Evolutionary conservation across 2,888 invertebrate species (phyloP).

Genomic region (Brachynemurus nebulosus): DNA sequence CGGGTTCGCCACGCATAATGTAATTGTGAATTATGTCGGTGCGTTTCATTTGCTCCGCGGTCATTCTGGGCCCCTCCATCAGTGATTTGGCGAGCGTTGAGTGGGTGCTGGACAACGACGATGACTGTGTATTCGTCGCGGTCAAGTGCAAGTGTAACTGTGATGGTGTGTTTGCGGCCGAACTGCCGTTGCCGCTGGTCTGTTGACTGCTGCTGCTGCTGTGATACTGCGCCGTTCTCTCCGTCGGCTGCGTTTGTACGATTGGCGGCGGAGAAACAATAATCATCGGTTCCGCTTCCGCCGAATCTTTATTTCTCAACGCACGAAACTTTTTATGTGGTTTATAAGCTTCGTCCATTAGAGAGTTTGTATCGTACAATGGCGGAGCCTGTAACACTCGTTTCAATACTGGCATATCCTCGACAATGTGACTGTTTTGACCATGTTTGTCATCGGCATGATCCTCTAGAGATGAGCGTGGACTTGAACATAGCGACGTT

Average conservation of each 20-base stretch:
- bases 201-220: conserved; percentile 26
- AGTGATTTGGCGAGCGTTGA: conserved; percentile 80
- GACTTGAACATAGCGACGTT: conserved; percentile 74
- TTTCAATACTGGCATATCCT: conserved; percentile 89
- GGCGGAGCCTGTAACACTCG: conserved; percentile 87
- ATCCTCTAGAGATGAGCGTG: conserved; percentile 70
- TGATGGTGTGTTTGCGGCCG: too few species aligned
- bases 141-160: conserved; percentile 22
- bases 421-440: conserved; percentile 40
- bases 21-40: conserved; percentile 87
- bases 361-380: conserved; percentile 72
- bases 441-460: conserved; percentile 31
- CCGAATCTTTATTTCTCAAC: conserved; percentile 59
- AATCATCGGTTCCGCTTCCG: conserved; percentile 59
- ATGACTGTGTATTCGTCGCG: conserved; percentile 29
- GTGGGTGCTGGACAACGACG: conserved; percentile 70
- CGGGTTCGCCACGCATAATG: conserved; percentile 64
- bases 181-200: conserved; percentile 21
- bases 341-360: conserved; percentile 92
- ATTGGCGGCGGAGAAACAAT: conserved; percentile 17
- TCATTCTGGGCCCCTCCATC: conserved; percentile 89
- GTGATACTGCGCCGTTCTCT: conserved; percentile 21
- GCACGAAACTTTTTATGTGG: conserved; percentile 93
- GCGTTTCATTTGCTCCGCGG: conserved; percentile 81
- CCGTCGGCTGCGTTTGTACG: conserved; percentile 22